Evolutionary conservation across 2,797 vertebrate genomes (phyloP).

Genomic region (Crypturellus tataupa): DNA sequence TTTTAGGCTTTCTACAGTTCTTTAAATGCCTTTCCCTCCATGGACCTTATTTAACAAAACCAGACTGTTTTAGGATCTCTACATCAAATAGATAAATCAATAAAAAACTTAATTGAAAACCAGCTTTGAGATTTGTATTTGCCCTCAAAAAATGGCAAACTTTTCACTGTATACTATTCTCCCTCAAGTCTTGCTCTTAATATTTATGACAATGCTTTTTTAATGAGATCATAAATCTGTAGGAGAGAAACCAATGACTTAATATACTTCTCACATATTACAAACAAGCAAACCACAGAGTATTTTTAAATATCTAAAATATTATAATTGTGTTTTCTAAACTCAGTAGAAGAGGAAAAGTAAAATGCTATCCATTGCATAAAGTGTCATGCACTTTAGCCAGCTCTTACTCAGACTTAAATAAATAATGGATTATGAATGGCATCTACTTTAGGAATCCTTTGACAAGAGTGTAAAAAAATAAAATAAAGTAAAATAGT

Average conservation of each 20-base stretch:
- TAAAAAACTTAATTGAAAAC: neutral
- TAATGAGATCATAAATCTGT: neutral
- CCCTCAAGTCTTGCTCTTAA: neutral
- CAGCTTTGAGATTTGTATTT: neutral
- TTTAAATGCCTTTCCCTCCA: neutral
- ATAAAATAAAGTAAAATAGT: no score
- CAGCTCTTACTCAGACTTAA: neutral
- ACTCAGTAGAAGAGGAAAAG: neutral
- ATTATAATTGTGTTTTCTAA: neutral
- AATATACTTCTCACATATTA: neutral
- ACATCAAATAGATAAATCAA: neutral
- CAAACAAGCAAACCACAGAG: neutral
- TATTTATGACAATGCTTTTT: neutral
- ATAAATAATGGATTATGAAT: neutral
- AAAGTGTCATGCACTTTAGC: neutral
- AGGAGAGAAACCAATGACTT: neutral
- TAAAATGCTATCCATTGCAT: neutral
- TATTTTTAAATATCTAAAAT: neutral
- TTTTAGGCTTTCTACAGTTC: neutral
- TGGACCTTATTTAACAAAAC: neutral
- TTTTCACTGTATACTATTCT: neutral
- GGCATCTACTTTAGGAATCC: neutral
- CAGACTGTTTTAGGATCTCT: neutral
- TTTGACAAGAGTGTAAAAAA: neutral
- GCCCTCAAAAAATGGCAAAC: neutral